Base-by-base conservation (phyloP, 2,797 vertebrate species). In the Sebastes baramenuke region DNA sequence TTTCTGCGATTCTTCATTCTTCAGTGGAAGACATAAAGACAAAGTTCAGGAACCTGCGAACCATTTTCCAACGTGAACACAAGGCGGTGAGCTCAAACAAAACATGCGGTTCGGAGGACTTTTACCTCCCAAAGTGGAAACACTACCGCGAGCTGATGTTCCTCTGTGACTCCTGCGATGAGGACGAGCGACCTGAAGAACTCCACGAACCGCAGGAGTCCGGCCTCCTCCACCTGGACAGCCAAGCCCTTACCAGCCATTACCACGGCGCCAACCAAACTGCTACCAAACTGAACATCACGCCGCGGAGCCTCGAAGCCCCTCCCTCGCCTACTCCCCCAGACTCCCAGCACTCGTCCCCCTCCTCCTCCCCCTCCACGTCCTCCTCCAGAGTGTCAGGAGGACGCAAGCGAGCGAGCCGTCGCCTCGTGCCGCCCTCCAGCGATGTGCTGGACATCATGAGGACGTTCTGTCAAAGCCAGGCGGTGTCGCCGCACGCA, bases 61-160 rank as follows among this genome's bases (percentile, higher is more conserved):
- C 93, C 59, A 89, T 87, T 66, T 94, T 94, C 83, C 91, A 92
- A 10, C 91, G 91, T 1, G 93, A 94, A 13, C 91, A 94, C 85
- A 90, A 88, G 68, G 79, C 74, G 0, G 81, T 88, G 68, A 93
- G 78, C 70, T 79, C 92, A 4, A 94, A 90, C 87, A 85, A 78
- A 52, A 92, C 86, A 0, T 91, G 92, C 1, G 93, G 93, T 1
- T 93, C 92, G 0, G 91, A 91, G 69, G 92, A 93, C 80, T 93
- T 92, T 38, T 92, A 92, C 77, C 77, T 92, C 0, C 92, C 92
- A 0, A 90, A 88, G 76, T 94, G 93, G 93, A 90, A 86, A 58
- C 85, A 93, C 46, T 94, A 92, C 78, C 72, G 56, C 0, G 79
- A 93, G 13, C 83, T 94, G 14, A 87, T 92, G 92, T 94, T 94